Conservation (phyloP, 2,113 vertebrate species). For the Aleadryas rufinucha region DNA sequence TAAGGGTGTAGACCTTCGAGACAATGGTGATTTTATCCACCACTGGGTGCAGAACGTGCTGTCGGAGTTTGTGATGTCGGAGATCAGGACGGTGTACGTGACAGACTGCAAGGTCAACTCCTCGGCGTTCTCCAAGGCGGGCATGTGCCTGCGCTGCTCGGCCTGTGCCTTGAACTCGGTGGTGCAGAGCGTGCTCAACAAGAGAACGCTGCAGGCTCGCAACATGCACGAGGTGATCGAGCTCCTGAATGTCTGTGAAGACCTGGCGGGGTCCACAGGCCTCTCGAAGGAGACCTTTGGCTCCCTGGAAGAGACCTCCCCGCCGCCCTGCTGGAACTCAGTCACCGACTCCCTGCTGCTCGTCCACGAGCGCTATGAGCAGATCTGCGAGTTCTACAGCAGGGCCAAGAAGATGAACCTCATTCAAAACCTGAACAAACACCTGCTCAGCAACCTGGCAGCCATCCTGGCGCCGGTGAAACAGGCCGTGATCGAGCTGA, state of each 20-base stretch:
- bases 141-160: slow-evolving; percentile 90
- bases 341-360: slow-evolving; percentile 91
- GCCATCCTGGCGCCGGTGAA: slow-evolving; percentile 90
- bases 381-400: slow-evolving; percentile 94
- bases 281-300: slow-evolving; percentile 82
- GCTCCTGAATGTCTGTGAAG: slow-evolving; percentile 88
- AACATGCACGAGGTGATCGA: slow-evolving; percentile 94
- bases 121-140: slow-evolving; percentile 84
- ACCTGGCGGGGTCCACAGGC: slow-evolving; percentile 86
- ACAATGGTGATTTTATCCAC: slow-evolving; percentile 91
- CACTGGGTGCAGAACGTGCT: slow-evolving; percentile 98
- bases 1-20: slow-evolving; percentile 85
- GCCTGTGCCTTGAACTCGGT: slow-evolving; percentile 92
- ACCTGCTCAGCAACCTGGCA: slow-evolving; percentile 90
- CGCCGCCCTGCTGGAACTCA: slow-evolving; percentile 94
- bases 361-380: slow-evolving; percentile 93
- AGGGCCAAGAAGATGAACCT: slow-evolving; percentile 91
- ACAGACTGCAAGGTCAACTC: slow-evolving; percentile 87
- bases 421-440: slow-evolving; percentile 96
- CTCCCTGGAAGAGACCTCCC: slow-evolving; percentile 81
- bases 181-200: slow-evolving; percentile 92
- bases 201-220: slow-evolving; percentile 92
- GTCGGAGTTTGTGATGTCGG: slow-evolving; percentile 97
- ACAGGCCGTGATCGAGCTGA: slow-evolving; percentile 90
- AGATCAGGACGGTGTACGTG: slow-evolving; percentile 94